A percentile compares a stretch with the other conserved stretches of the same genome.
phyloP scores from a whole-genome alignment of 1,140 invertebrate genomes.

The Neodiprion pinetum region DNA sequence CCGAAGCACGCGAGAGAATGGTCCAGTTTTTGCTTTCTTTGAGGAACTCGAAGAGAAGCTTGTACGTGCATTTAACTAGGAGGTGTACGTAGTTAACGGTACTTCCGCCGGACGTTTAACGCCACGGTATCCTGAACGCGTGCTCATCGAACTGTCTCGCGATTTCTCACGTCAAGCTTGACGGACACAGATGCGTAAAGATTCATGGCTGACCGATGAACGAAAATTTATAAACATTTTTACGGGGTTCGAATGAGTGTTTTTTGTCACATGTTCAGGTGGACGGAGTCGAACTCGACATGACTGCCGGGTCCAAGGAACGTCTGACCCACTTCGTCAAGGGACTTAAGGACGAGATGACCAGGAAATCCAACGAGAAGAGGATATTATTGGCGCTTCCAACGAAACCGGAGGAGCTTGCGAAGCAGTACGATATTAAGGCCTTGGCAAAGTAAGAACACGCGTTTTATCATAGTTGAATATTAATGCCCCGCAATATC shows the following conservation, averaged over 20 bases:
- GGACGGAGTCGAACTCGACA: constrained; percentile 72
- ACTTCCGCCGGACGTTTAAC: too few relatives aligned
- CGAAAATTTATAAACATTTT: too few relatives aligned
- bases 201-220: too few relatives aligned
- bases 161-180: too few relatives aligned
- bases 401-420: constrained; percentile 68
- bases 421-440: constrained; percentile 75
- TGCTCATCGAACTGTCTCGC: too few relatives aligned
- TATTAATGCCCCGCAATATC: neutral
- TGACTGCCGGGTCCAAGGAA: constrained; percentile 66
- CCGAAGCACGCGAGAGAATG: neutral
- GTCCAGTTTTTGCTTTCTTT: constrained; percentile 3
- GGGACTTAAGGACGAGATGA: constrained; percentile 63
- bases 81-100: too few relatives aligned
- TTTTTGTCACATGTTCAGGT: constrained; percentile 46
- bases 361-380: constrained; percentile 57
- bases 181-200: too few relatives aligned
- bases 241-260: too few relatives aligned
- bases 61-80: neutral
- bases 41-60: neutral
- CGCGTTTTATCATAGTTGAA: neutral
- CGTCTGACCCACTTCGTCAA: constrained; percentile 66
- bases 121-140: too few relatives aligned
- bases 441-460: constrained; percentile 64
- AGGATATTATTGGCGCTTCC: constrained; percentile 69